Base-by-base conservation (phyloP, 2,113 vertebrate genomes). In the Mesocricetus auratus region DNA sequence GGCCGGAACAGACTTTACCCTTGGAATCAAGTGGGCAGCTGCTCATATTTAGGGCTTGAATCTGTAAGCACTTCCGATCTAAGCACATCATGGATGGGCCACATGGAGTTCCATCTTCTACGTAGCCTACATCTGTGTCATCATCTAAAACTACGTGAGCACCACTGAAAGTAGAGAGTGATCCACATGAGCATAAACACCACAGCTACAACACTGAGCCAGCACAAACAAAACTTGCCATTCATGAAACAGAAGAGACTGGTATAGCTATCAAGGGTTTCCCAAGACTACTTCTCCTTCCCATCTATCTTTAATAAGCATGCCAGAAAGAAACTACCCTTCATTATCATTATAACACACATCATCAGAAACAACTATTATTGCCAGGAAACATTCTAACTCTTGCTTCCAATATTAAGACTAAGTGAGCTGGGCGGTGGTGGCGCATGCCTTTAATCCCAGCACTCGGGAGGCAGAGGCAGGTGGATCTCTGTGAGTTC, bases 71-170 rank as follows among this genome's bases (percentile, higher is more conserved):
- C 98, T 99, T 99, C 97, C 97, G 99, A 98, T 99, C 99, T 99
- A 99, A 99, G 98, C 99, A 99, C 99, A 99, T 99, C 99, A 99
- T 99, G 24, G 99, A 99, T 87, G 99, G 99, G 98, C 99, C 99
- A 98, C 99, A 99, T 12, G 99, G 99, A 71, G 99, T 99, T 96
- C 99, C 99, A 97, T 99, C 99, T 97, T 99, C 99, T 93, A 99
- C 99, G 66, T 99, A 99, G 97, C 99, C 99, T 98, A 99, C 98
- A 98, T 99, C 99, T 1, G 99, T 99, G 66, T 99, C 99, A 82
- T 99, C 99, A 95, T 99, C 99, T 98, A 99, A 98, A 97, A 99
- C 99, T 96, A 99, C 99, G 39, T 99, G 99, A 96, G 99, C 99
- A 97, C 99, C 99, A 91, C 99, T 99, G 62, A 96, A 93, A 95